Base-by-base conservation (phyloP, 2,888 invertebrate species). In the Monoplex corrugatus region DNA sequence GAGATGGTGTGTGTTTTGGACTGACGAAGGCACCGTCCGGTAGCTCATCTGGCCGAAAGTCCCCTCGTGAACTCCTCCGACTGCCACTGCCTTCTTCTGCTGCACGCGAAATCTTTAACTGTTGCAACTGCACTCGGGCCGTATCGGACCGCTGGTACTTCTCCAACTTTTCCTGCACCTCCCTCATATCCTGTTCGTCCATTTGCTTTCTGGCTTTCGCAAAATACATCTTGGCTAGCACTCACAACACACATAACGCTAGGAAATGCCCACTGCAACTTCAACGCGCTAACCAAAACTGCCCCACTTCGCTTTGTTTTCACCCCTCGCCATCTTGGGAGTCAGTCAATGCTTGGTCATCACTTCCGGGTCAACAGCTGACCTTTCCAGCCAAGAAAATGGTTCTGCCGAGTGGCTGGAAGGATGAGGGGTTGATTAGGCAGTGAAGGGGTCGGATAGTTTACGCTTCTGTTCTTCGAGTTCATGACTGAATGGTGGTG, bases 1-100 rank as follows among this genome's bases (percentile, higher is more conserved):
- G 82, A 40, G 88, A 88, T 57, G 88, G 88, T 43, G 88, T 88
- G 44, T 88, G 90, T 75, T 91, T 91, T 6, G 91, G 91, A 16
- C 90, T 86, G 68, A 87, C 90, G n/a, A 90, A 91, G 28, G 90
- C 91, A 35, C 90, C 91, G 84, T 91, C 91, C 28, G 91, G 91
- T 50, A 91, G 78, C 50, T 91, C 91, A 35, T 91, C 91, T 2
- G 88, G 90, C 38, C 89, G 89, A 89, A 91, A 91, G 32, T 89
- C 90, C 50, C 32, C 84, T 78, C 75, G 63, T 86, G 78, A 89
- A 82, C n/a, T 35, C 32, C 40, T 43, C 40, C 32, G 83, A 80
- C 85, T 82, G 86, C 89, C 85, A 68, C 43, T 40, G 57, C 80
- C 68, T 75, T 78, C 86, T 44, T 75, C 32, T 40, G 85, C 43